Evolutionary conservation across 2,888 invertebrate species (phyloP).

Genomic region (Dromius quadrimaculatus): DNA sequence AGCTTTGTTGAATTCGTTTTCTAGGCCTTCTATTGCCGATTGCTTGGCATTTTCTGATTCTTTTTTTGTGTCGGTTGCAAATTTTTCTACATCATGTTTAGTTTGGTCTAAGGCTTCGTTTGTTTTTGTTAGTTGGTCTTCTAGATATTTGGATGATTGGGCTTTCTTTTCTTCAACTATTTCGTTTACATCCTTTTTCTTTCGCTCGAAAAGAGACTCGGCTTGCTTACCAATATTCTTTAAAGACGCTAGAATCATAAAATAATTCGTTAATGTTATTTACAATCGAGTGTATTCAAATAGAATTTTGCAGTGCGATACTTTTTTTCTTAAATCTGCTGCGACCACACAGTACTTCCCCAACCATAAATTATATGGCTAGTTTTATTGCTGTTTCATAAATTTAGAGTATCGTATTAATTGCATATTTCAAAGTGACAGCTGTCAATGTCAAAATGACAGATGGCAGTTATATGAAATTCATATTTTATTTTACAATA

Average conservation of each 20-base stretch:
- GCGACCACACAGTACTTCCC: too few species aligned
- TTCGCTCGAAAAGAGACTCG: constrained; percentile 76
- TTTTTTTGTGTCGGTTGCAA: constrained; percentile 68
- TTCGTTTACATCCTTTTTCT: constrained; percentile 79
- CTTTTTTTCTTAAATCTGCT: too few species aligned
- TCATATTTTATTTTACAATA: too few species aligned
- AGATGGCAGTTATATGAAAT: too few species aligned
- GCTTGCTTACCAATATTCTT: constrained; percentile 80
- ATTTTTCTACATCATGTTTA: constrained; percentile 68
- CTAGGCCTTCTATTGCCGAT: constrained; percentile 62
- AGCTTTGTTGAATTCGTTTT: constrained; percentile 61
- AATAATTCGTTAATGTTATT: constrained; percentile 10
- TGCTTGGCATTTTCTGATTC: constrained; percentile 66
- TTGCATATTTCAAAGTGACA: too few species aligned
- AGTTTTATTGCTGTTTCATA: too few species aligned
- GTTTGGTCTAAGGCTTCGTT: constrained; percentile 73
- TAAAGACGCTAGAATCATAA: constrained; percentile 71
- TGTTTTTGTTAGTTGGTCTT: constrained; percentile 75
- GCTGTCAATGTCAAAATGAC: too few species aligned
- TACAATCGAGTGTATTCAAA: too few species aligned
- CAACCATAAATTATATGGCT: too few species aligned
- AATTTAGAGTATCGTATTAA: too few species aligned
- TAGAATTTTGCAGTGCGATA: too few species aligned
- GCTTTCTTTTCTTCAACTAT: constrained; percentile 73
- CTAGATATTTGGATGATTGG: constrained; percentile 73